Conservation (phyloP, 1,140 invertebrate species). For the Galendromus occidentalis region DNA sequence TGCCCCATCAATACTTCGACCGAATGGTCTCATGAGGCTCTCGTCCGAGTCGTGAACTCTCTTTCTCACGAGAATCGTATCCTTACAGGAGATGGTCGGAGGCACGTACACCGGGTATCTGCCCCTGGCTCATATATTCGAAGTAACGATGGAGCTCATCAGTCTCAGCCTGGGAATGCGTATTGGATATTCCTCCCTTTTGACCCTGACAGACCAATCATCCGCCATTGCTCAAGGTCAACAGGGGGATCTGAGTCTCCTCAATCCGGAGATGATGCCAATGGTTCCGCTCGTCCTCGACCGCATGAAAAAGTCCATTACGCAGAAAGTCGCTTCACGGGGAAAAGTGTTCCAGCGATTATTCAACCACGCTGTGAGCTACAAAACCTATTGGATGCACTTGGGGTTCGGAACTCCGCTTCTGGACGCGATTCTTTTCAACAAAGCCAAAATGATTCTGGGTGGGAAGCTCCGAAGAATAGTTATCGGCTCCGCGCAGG, state of each 20-base stretch:
- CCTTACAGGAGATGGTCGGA: conserved; percentile 27
- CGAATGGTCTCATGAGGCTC: too few species aligned
- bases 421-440: conserved; percentile 38
- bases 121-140: conserved; percentile 90
- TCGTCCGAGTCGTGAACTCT: background rate
- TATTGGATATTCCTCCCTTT: conserved; percentile 83
- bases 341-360: conserved; percentile 10
- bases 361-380: conserved; percentile 11
- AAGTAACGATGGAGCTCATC: conserved; percentile 46
- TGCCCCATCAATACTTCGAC: too few species aligned
- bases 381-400: conserved; percentile 17
- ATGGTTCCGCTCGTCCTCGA: conserved; percentile 21
- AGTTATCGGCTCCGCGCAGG: conserved; percentile 74
- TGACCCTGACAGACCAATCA: conserved; percentile 70
- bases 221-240: background rate
- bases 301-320: conserved; percentile 20
- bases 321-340: conserved; percentile 16
- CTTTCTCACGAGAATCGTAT: too few species aligned
- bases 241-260: background rate
- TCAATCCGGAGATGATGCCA: conserved; percentile 14
- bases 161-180: conserved; percentile 47
- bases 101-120: conserved; percentile 86
- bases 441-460: conserved; percentile 45
- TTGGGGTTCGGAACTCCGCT: conserved; percentile 14
- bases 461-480: conserved; percentile 61